Base-by-base conservation (phyloP, 2,888 invertebrate species). In the Thelaira solivaga region DNA sequence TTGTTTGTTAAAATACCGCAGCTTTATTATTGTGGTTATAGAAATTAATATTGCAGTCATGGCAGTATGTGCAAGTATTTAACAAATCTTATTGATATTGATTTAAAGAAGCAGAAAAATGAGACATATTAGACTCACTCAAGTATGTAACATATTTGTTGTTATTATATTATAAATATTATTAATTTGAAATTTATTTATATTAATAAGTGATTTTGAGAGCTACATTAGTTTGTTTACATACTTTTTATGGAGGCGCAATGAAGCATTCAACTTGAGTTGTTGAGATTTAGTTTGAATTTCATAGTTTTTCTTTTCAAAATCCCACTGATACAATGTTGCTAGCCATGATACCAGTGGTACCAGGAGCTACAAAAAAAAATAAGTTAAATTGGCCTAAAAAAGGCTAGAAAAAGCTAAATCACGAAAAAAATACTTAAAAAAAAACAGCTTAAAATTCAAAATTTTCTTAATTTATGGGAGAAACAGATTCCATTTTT, bases 21-120 rank as follows among this genome's bases (percentile, higher is more conserved):
- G 24, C 11, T 26, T 4, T 47, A 4, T 29, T 47, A 7, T 34
- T 22, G 59, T 18, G 31, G 47, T 49, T 39, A 6, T n/a, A n/a
- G n/a, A n/a, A n/a, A n/a, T n/a, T n/a, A n/a, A n/a, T n/a, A n/a
- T n/a, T n/a, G n/a, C n/a, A n/a, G n/a, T n/a, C n/a, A n/a, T n/a
- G n/a, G n/a, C n/a, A n/a, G n/a, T n/a, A n/a, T n/a, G n/a, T n/a
- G n/a, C 36, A 36, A 59, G 22, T 16, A 55, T 55, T 61, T 53
- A 26, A 11, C 13, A 43, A 34, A 69, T 41, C n/a, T n/a, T n/a
- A n/a, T n/a, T n/a, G n/a, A n/a, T n/a, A n/a, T n/a, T n/a, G n/a
- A n/a, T n/a, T n/a, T n/a, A n/a, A 53, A 73, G 29, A 67, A 36
- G 36, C 61, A 68, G 20, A 64, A 69, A 67, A 41, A 24, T 16